These are phyloP conservation scores for Stigmatopora argus DNA, from an alignment of 2,113 vertebrate genomes.

Conservation along the genomic window DNA sequence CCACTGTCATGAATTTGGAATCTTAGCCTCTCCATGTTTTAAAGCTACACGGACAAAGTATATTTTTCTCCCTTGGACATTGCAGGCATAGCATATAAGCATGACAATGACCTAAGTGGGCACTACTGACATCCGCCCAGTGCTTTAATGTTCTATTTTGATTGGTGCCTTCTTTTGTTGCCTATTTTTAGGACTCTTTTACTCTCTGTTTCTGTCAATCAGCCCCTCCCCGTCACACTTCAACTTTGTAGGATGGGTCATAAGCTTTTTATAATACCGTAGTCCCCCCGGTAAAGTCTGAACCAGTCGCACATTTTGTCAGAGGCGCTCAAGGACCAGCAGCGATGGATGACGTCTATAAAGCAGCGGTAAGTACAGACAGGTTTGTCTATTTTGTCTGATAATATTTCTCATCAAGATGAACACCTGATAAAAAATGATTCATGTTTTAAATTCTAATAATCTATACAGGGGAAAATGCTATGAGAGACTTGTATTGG, in stretches of 20 bases:
- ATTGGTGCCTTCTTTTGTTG: constrained; percentile 45
- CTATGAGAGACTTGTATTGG: not conserved
- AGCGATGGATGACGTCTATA: constrained; percentile 78
- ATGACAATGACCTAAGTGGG: not conserved
- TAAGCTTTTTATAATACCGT: constrained; percentile 51
- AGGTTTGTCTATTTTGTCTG: not conserved
- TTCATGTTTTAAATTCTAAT: not conserved
- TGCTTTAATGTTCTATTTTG: constrained; percentile 34
- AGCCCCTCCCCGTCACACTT: constrained; percentile 40
- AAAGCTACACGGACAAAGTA: not conserved
- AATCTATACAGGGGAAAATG: not conserved
- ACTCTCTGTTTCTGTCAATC: constrained; percentile 29
- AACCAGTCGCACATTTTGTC: constrained; percentile 41
- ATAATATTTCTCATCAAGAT: not conserved
- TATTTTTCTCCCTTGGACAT: not conserved
- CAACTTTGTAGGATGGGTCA: constrained; percentile 50
- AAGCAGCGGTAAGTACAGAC: constrained; percentile 72
- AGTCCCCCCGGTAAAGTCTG: constrained; percentile 47
- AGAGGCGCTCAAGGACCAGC: constrained; percentile 32
- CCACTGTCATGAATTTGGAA: constrained; percentile 3
- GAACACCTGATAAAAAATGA: not conserved
- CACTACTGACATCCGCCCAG: constrained; percentile 2
- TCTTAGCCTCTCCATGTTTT: not conserved
- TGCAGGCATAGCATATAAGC: not conserved
- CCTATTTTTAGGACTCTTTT: constrained; percentile 52